Base-by-base conservation (phyloP, 2,888 invertebrate genomes). In the Terebella lapidaria region DNA sequence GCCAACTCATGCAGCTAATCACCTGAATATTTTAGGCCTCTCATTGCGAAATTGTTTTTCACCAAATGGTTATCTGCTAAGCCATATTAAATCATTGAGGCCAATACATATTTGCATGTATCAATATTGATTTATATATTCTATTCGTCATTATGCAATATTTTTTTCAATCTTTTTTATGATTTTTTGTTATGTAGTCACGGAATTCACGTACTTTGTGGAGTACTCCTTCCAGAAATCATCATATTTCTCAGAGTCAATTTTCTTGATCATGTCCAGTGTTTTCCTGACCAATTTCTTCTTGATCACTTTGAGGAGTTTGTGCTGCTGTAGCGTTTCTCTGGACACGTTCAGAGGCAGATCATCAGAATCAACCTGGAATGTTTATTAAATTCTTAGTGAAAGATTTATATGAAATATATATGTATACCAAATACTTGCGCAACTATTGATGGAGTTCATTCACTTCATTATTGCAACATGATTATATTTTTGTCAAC, bases 171-270 rank as follows among this genome's bases (percentile, higher is more conserved):
- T n/a, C n/a, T n/a, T n/a, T n/a, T n/a, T n/a, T n/a, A n/a, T n/a
- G n/a, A n/a, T n/a, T n/a, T n/a, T n/a, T n/a, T n/a, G n/a, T n/a
- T n/a, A n/a, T n/a, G n/a, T n/a, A n/a, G n/a, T n/a, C n/a, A n/a
- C n/a, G n/a, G n/a, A n/a, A n/a, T n/a, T 10, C 10, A 65, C 87
- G 84, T 71, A 88, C 87, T 96, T 97, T 65, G 97, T 99, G 60
- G 94, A 94, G 84, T 92, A 99, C 83, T 99, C 97, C 82, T 94
- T 94, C 97, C 97, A 99, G 87, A 99, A 97, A 73, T 88, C 88
- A 26, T 89, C 87, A 81, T 92, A 96, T 55, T 92, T 89, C 55
- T 90, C 91, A 63, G 89, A 89, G 57, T 90, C 86, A 64, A 99
- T 87, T 83, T 97, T 99, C 84, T 95, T 96, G 68, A 99, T 88